Conservation (phyloP, 1,140 invertebrate species). For the Euschistus heros region DNA sequence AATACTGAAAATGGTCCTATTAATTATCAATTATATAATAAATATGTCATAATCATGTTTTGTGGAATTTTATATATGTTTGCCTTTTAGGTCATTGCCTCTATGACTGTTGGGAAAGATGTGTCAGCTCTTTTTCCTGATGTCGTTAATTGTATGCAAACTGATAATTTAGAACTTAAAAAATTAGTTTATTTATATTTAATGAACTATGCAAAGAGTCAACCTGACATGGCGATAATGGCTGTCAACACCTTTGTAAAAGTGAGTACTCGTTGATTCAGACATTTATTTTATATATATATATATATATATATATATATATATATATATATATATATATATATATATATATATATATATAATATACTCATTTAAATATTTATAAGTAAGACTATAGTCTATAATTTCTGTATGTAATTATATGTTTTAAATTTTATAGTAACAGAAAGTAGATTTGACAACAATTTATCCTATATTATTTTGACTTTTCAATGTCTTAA, state of each 20-base stretch:
- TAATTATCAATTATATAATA: no score
- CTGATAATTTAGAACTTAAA: constrained; percentile 98
- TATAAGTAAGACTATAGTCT: no score
- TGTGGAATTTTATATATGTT: neutral
- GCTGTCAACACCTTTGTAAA: constrained; percentile 99
- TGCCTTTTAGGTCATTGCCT: constrained; percentile 80
- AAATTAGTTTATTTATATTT: constrained; percentile 98
- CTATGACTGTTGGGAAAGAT: constrained; percentile 99
- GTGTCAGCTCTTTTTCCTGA: constrained; percentile 94
- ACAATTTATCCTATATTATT: no score
- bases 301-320: neutral
- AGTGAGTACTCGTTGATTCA: constrained; percentile 46
- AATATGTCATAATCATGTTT: neutral
- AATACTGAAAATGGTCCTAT: constrained; percentile 1
- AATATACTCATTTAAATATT: no score
- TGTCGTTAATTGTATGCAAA: constrained; percentile 99
- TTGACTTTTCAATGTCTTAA: no score
- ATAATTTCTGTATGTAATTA: no score
- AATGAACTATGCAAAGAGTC: constrained; percentile 99
- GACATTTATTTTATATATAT: neutral
- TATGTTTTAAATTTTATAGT: no score
- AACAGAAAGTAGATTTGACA: no score
- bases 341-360: no score
- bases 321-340: no score
- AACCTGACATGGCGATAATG: constrained; percentile 99